Evolutionary conservation across 1,140 invertebrate genomes (phyloP).

Genomic region (Euwallacea fornicatus): DNA sequence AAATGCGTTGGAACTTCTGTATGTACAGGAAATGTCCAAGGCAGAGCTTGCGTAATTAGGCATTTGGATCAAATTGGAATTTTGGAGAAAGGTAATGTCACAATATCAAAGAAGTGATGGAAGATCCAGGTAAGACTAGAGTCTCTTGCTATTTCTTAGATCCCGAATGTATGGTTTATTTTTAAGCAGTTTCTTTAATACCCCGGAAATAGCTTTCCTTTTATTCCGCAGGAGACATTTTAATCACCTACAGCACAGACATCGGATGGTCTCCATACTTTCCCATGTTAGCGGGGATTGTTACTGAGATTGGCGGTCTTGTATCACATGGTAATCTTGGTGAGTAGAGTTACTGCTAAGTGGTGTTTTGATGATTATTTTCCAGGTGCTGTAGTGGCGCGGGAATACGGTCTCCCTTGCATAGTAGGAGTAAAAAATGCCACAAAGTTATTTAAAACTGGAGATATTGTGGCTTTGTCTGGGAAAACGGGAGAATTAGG

Average conservation of each 20-base stretch:
- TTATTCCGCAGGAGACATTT: constrained; percentile 66
- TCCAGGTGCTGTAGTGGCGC: constrained; percentile 80
- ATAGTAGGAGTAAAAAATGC: constrained; percentile 73
- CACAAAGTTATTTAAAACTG: constrained; percentile 69
- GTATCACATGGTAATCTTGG: constrained; percentile 73
- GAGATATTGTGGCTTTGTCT: constrained; percentile 58
- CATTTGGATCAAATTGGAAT: constrained; percentile 53
- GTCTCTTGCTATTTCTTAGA: too few species aligned
- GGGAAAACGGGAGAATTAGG: constrained; percentile 46
- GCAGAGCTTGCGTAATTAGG: constrained; percentile 69
- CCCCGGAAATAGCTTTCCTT: neutral
- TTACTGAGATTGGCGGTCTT: constrained; percentile 83
- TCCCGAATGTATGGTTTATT: too few species aligned
- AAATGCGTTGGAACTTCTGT: constrained; percentile 69
- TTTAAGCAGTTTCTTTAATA: neutral
- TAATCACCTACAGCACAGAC: constrained; percentile 79
- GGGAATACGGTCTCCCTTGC: constrained; percentile 84
- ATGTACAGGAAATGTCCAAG: constrained; percentile 66
- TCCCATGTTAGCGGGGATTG: constrained; percentile 74
- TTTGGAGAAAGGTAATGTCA: constrained; percentile 44
- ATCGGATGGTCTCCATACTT: constrained; percentile 89
- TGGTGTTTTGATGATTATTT: neutral
- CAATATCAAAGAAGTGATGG: constrained; percentile 1
- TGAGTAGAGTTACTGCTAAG: neutral
- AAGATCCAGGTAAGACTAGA: too few species aligned